Evolutionary conservation across 2,888 invertebrate genomes (phyloP).

Genomic region (Ophion slaviceki): DNA sequence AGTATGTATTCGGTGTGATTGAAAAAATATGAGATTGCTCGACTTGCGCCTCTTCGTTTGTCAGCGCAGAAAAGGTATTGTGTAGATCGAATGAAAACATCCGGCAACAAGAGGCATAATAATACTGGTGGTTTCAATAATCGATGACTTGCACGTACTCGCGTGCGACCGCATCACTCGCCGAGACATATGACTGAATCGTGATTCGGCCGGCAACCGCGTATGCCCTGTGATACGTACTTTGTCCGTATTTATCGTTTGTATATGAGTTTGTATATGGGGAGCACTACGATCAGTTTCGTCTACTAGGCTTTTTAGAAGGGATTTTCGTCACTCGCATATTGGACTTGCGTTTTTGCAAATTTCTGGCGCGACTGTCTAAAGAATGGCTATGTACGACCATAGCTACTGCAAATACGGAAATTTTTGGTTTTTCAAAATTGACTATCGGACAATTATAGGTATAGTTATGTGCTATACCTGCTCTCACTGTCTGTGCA

Average conservation of each 20-base stretch:
- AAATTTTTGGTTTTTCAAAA: too few species aligned
- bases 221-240: neutral
- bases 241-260: neutral
- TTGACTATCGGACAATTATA: too few species aligned
- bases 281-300: constrained; percentile 46
- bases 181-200: constrained; percentile 43
- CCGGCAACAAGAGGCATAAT: constrained; percentile 15
- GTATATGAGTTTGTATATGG: neutral
- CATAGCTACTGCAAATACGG: too few species aligned
- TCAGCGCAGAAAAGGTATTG: neutral
- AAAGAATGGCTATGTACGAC: neutral
- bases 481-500: too few species aligned
- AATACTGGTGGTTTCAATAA: constrained; percentile 52
- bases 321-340: constrained; percentile 34
- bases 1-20: neutral
- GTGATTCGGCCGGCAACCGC: constrained; percentile 18
- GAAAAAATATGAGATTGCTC: neutral
- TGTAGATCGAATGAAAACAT: constrained; percentile 10
- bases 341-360: constrained; percentile 2
- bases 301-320: neutral
- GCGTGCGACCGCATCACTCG: constrained; percentile 31
- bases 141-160: constrained; percentile 66
- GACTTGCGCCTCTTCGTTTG: neutral
- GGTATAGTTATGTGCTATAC: too few species aligned
- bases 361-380: neutral